Evolutionary conservation across 2,888 invertebrate species (phyloP).

Genomic region (Venusia cambrica): DNA sequence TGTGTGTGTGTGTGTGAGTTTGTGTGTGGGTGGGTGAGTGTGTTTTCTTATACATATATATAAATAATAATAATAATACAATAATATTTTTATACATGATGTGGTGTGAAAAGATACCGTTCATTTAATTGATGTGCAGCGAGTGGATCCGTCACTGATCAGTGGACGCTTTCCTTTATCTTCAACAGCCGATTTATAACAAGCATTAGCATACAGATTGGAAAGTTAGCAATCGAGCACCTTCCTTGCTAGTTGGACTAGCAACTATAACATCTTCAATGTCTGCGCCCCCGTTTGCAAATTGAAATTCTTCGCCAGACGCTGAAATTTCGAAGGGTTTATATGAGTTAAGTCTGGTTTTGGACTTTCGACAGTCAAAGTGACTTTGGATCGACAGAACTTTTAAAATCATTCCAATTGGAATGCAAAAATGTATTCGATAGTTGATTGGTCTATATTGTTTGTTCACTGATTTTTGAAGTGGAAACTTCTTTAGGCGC

Average conservation of each 20-base stretch:
- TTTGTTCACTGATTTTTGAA: neutral
- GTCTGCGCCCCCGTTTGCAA: conserved; percentile 21
- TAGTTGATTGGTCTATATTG: too few relatives aligned
- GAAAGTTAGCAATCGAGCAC: conserved; percentile 52
- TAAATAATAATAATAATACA: too few relatives aligned
- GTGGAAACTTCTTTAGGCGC: too few relatives aligned
- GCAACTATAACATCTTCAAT: conserved; percentile 28
- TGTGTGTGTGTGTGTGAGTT: too few relatives aligned
- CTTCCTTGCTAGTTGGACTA: conserved; percentile 23
- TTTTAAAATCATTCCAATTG: too few relatives aligned
- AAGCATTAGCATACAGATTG: conserved; percentile 70
- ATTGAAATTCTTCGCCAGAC: conserved; percentile 21
- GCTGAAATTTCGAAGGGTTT: conserved; percentile 8
- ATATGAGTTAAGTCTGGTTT: conserved; percentile 6
- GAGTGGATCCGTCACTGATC: neutral
- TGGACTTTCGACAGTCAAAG: conserved; percentile 1
- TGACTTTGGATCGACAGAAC: too few relatives aligned
- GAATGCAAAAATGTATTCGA: too few relatives aligned
- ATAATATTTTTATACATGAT: too few relatives aligned
- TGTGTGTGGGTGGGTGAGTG: too few relatives aligned
- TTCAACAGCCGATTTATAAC: conserved; percentile 45
- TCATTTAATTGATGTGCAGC: conserved; percentile 5
- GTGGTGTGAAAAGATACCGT: neutral
- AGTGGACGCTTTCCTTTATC: conserved; percentile 8
- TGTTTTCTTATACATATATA: too few relatives aligned